These are phyloP conservation scores for Phymatocera aterrima DNA, from an alignment of 2,888 invertebrate species.

Conservation along the genomic window DNA sequence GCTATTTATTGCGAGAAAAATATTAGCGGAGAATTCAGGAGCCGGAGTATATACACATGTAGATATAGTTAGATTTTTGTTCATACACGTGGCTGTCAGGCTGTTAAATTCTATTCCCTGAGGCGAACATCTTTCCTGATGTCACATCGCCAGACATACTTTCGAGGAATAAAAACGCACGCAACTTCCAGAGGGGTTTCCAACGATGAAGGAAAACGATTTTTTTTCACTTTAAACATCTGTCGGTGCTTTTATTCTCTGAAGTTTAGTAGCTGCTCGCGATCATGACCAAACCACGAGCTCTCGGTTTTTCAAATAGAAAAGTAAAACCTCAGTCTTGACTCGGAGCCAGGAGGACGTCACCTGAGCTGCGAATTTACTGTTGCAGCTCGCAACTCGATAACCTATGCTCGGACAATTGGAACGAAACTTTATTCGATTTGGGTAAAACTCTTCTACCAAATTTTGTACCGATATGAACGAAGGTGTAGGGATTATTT, in stretches of 20 bases:
- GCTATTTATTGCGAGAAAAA: neutral
- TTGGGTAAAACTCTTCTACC: neutral
- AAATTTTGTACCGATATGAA: neutral
- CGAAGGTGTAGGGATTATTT: neutral
- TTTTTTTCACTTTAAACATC: neutral
- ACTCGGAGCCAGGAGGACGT: neutral
- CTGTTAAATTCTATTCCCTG: neutral
- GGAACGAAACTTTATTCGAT: neutral
- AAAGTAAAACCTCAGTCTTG: neutral
- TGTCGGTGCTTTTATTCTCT: neutral
- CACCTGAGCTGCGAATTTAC: neutral
- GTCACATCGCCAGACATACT: too few species aligned
- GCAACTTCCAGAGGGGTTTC: neutral
- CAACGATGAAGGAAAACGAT: neutral
- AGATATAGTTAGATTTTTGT: too few species aligned
- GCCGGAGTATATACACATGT: neutral
- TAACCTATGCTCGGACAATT: neutral
- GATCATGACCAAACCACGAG: neutral
- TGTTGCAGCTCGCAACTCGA: neutral
- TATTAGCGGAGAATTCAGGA: neutral
- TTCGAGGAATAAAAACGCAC: too few species aligned
- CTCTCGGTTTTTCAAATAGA: neutral
- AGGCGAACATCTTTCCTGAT: neutral
- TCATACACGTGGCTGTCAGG: neutral
- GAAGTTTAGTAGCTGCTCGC: neutral